Percentiles rank a stretch among this genome's conserved stretches.
Conservation (phyloP, 2,888 invertebrate species). For the Sisyra terminalis region DNA sequence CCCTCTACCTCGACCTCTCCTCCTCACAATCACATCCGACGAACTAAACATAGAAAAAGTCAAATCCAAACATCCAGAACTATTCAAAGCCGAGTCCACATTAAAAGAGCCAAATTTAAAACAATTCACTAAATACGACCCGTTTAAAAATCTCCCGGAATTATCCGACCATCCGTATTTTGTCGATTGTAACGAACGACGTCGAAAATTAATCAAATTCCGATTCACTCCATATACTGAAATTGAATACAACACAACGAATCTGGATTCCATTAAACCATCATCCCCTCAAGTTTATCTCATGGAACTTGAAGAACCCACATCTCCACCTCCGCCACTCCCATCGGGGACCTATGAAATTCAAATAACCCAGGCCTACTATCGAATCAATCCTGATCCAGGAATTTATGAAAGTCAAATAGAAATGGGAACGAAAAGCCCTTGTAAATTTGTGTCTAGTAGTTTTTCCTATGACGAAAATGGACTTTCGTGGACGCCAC, state of each 20-base stretch:
- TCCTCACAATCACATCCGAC: neutral
- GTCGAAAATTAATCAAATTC: conserved; percentile 1
- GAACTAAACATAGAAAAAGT: neutral
- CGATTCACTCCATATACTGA: neutral
- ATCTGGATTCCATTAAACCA: neutral
- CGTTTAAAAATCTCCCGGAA: neutral
- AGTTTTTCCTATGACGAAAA: too few species aligned
- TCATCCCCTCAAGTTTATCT: neutral
- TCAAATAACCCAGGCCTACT: neutral
- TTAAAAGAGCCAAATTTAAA: neutral
- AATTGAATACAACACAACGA: neutral
- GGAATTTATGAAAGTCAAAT: neutral
- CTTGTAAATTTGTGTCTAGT: too few species aligned
- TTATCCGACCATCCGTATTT: neutral
- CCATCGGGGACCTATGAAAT: neutral
- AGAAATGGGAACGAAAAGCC: too few species aligned
- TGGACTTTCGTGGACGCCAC: too few species aligned
- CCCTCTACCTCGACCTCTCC: neutral
- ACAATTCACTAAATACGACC: conserved; percentile 2
- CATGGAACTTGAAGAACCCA: conserved; percentile 1
- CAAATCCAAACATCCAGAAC: neutral
- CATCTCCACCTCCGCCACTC: neutral
- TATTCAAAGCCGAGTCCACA: neutral
- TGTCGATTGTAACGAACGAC: neutral
- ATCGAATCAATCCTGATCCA: conserved; percentile 1